Percentiles rank a stretch among this genome's conserved stretches.
Evolutionary conservation across 2,888 invertebrate species (phyloP).

Genomic region (Dermolepida albohirtum): DNA sequence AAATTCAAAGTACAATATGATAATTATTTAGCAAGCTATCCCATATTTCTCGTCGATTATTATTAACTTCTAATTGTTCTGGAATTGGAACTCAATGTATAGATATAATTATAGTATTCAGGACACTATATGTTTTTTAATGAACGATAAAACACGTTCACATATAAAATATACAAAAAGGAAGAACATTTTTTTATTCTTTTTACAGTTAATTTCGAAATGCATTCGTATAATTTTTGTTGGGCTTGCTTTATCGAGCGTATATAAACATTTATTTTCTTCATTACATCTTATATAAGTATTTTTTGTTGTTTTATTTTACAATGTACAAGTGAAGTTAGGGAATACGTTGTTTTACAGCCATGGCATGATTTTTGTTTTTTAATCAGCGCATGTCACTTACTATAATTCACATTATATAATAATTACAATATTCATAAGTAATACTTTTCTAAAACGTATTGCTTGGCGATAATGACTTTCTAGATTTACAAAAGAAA

Average conservation of each 20-base stretch:
- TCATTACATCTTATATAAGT: background rate
- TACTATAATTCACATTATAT: conserved; percentile 45
- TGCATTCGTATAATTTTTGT: background rate
- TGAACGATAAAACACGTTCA: conserved; percentile 18
- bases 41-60: too few species aligned
- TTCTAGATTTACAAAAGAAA: conserved; percentile 10
- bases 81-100: too few species aligned
- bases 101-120: too few species aligned
- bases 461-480: conserved; percentile 43
- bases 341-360: conserved; percentile 16
- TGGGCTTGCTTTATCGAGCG: too few species aligned
- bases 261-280: too few species aligned
- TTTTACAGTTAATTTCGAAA: conserved; percentile 11
- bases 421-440: conserved; percentile 46
- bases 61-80: too few species aligned
- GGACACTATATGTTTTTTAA: background rate
- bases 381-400: conserved; percentile 11
- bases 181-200: conserved; percentile 28
- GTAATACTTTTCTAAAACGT: conserved; percentile 44
- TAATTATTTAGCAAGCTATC: too few species aligned
- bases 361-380: conserved; percentile 11
- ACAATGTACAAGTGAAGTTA: conserved; percentile 35
- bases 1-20: too few species aligned
- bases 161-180: conserved; percentile 30
- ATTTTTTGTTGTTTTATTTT: conserved; percentile 13